phyloP scores from a whole-genome alignment of 2,113 vertebrate species.

The western clawed frog (Xenopus tropicalis) region DNA sequence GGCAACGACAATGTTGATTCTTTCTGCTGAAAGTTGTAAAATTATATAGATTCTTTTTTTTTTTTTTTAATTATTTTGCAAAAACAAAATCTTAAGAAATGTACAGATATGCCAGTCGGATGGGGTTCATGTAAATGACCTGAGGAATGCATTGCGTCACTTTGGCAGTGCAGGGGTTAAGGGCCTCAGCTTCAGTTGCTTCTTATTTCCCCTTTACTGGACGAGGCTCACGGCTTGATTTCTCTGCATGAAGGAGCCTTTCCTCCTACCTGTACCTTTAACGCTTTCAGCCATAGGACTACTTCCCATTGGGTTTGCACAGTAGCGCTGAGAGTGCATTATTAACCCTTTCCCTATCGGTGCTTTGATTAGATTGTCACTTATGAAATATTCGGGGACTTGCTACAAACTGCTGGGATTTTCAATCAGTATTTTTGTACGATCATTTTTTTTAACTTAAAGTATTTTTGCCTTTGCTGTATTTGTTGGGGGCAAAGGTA shows the following conservation, averaged over 20 bases:
- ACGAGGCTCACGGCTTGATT: neutral
- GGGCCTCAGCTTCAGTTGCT: neutral
- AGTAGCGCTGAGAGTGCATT: neutral
- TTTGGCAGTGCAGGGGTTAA: constrained; percentile 34
- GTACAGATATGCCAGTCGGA: too few relatives aligned
- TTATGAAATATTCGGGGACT: constrained; percentile 18
- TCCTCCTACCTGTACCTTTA: neutral
- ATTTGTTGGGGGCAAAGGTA: constrained; percentile 43
- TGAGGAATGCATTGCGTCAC: constrained; percentile 51
- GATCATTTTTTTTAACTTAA: constrained; percentile 32
- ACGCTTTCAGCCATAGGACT: neutral
- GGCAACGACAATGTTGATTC: too few relatives aligned
- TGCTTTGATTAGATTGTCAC: constrained; percentile 25
- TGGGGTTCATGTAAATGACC: too few relatives aligned
- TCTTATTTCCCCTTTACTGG: constrained; percentile 12
- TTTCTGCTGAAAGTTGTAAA: too few relatives aligned
- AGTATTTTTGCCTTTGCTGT: constrained; percentile 37
- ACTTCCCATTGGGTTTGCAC: neutral
- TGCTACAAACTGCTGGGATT: constrained; percentile 40
- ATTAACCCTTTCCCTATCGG: neutral
- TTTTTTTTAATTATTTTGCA: too few relatives aligned
- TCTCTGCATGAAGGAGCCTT: constrained; percentile 3
- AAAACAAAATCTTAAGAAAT: too few relatives aligned
- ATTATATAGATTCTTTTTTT: too few relatives aligned
- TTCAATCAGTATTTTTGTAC: constrained; percentile 45